These are phyloP conservation scores for Glyphotaelius pellucidus DNA, from an alignment of 2,888 invertebrate genomes.

Conservation along the genomic window DNA sequence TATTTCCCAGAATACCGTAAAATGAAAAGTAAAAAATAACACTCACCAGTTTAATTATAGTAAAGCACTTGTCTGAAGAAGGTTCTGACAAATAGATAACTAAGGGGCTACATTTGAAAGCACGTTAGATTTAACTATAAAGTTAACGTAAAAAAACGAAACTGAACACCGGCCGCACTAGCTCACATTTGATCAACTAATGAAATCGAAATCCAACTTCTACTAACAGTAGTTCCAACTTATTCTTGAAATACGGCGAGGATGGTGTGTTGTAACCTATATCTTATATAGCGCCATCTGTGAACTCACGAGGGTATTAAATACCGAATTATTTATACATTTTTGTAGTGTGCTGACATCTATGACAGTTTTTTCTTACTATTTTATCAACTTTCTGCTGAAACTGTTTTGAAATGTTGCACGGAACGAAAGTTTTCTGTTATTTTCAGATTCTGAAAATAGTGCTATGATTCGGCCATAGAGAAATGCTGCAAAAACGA, in stretches of 20 bases:
- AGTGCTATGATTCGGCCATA: neutral
- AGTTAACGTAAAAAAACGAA: constrained; percentile 35
- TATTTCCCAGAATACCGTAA: neutral
- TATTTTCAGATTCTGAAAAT: neutral
- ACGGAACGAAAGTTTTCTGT: neutral
- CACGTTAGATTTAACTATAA: constrained; percentile 67
- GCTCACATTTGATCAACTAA: constrained; percentile 38
- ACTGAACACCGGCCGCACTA: constrained; percentile 42
- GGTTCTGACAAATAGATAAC: constrained; percentile 67
- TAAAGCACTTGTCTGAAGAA: constrained; percentile 46
- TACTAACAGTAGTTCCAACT: neutral
- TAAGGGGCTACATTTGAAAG: constrained; percentile 78
- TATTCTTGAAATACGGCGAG: too few species aligned
- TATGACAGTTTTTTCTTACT: too few species aligned
- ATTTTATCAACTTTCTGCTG: too few species aligned
- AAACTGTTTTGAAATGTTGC: too few species aligned
- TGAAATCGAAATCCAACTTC: neutral
- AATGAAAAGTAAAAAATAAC: constrained; percentile 9
- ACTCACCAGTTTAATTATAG: constrained; percentile 51
- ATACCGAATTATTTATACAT: too few species aligned
- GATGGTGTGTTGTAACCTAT: too few species aligned
- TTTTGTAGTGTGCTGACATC: too few species aligned
- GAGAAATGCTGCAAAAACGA: neutral
- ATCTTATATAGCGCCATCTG: too few species aligned
- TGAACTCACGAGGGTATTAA: too few species aligned